Evolutionary conservation across 2,113 vertebrate genomes (phyloP), one percentile per base, ranked within the genome.

Genomic region (Cavia aperea): DNA sequence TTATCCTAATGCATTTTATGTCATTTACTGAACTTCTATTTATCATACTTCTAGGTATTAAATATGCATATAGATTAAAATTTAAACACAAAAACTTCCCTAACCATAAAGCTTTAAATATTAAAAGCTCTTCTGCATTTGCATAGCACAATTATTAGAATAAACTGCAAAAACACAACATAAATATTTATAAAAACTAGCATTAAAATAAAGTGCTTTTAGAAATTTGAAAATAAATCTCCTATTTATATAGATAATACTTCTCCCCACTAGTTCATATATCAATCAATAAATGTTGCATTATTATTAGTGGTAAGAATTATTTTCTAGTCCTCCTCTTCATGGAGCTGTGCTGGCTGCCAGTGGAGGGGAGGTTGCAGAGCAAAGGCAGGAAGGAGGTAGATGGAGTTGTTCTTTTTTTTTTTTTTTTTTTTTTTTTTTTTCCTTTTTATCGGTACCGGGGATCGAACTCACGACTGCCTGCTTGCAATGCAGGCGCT

Each of bases 131-230:
- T 91, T 90, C 46, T 75, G 12, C 16, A 89, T 9, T 84, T 18
- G 18, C 13, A 33, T 91, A 93, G 63, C 56, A 93, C 5, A 88
- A 90, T 73, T 86, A 68, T 82, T 70, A 92, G 14, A 86, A 75
- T 19, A 65, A 2, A 93, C 29, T 92, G 26, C 16, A 95, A 66
- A 62, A 92, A 72, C 65, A 70, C 33, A 94, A 87, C 56, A 95
- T 81, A 86, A 93, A 93, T 90, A 90, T 68, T 75, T 87, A 94
- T 39, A 94, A 96, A 62, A 63, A 89, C 54, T 91, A 93, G 62
- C 56, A 85, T 90, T 92, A 81, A 90, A 87, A 18, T 75, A 89
- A 88, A 54, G 18, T 70, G 5, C 65, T 54, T 82, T 4, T 96
- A 4, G 7, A 21, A 81, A 90, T 86, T 23, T 92, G 66, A 86